phyloP scores from a whole-genome alignment of 2,888 invertebrate species.

The Acanthosepion lycidas region DNA sequence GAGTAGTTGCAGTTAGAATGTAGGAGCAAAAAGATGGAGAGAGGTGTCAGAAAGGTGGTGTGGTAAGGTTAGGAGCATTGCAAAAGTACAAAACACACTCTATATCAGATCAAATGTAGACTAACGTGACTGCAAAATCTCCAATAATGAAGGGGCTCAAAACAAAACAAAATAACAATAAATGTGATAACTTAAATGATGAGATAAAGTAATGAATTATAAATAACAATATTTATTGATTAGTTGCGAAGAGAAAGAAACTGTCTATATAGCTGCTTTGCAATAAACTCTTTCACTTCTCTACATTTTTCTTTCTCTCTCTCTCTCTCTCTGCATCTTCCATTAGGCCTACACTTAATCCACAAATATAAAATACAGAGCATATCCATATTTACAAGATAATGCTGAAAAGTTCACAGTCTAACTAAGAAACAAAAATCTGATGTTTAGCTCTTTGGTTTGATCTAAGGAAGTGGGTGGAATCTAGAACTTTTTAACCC shows the following conservation, averaged over 20 bases:
- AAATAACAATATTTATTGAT: not conserved
- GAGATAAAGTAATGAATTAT: not conserved
- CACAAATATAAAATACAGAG: too few species aligned
- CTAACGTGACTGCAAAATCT: not conserved
- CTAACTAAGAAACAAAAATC: too few species aligned
- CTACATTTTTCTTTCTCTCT: too few species aligned
- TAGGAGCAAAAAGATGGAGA: not conserved
- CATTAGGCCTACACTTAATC: too few species aligned
- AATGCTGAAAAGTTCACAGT: too few species aligned
- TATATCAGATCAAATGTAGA: not conserved
- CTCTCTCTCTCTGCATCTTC: too few species aligned
- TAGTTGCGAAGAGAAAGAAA: not conserved
- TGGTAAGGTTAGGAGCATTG: not conserved
- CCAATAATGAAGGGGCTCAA: not conserved
- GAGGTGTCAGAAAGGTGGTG: not conserved
- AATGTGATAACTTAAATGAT: not conserved
- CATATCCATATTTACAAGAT: too few species aligned
- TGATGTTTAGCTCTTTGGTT: too few species aligned
- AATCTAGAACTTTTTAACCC: too few species aligned
- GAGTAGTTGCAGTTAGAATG: too few species aligned
- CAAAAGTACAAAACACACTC: not conserved
- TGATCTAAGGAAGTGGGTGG: too few species aligned
- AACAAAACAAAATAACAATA: not conserved
- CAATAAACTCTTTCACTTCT: too few species aligned
- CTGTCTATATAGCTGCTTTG: not conserved